Base-by-base conservation (phyloP, 2,113 vertebrate species). In the Rhinopomastus cyanomelas region DNA sequence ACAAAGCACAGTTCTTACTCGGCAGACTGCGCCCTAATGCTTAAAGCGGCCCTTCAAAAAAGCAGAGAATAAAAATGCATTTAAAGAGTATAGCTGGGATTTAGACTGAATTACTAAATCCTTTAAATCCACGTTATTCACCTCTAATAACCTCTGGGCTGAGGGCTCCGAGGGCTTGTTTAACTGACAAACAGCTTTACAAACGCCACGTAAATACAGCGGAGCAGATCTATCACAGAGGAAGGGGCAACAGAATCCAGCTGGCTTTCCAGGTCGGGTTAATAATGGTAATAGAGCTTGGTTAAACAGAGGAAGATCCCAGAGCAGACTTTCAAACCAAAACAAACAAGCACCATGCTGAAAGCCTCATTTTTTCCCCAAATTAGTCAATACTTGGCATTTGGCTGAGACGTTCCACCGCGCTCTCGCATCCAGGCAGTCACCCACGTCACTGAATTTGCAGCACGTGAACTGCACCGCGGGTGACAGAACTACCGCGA, bases 91-190 rank as follows among this genome's bases (percentile, higher is more conserved):
- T 85, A 94, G 62, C 87, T 73, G 52, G 66, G 93, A 94, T 96
- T 96, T 90, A 77, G 81, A 89, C 76, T 88, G 88, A 94, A 96
- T 94, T 94, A 88, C 91, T 92, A 95, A 94, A 96, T 91, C 95
- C 94, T 71, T 88, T 87, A 95, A 96, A 94, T 80, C 95, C 88
- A 85, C 72, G 82, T 92, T 94, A 93, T 95, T 96, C 94, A 96
- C 92, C 93, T 88, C 85, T 85, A 93, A 91, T 94, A 96, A 95
- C 95, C 92, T 81, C 83, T 88, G 42, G 21, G 56, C 69, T 86
- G 73, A 92, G 92, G 55, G 81, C 62, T 90, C 64, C 79, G 78
- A 90, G 74, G 76, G 76, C 60, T 42, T 72, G 65, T 93, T 90
- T 91, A 88, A 94, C 92, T 69, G 77, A 86, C 34, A 78, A 72